Evolutionary conservation across 2,113 vertebrate species (phyloP).

Genomic region (Phalacrocorax carbo): DNA sequence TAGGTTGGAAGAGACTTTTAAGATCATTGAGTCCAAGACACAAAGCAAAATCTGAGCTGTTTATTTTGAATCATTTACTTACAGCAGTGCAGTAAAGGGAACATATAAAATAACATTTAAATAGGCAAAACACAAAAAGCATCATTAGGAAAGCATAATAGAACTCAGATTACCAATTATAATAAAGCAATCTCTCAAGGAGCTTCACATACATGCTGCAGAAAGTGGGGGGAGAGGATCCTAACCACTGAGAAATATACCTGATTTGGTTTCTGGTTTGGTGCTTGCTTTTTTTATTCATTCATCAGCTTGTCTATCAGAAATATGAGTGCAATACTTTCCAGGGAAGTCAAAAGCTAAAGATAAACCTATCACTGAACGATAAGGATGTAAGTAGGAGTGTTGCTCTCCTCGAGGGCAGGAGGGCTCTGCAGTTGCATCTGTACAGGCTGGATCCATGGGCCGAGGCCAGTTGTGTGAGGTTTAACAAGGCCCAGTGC

Average conservation of each 20-base stretch:
- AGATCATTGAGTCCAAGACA: background rate
- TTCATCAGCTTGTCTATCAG: background rate
- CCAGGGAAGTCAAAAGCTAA: background rate
- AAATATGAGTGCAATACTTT: background rate
- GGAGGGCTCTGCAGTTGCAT: too few relatives aligned
- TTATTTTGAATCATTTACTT: background rate
- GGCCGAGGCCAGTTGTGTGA: too few relatives aligned
- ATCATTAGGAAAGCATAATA: slow-evolving; percentile 47
- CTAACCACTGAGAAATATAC: background rate
- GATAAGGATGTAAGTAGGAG: background rate
- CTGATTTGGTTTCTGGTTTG: background rate
- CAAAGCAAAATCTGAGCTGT: background rate
- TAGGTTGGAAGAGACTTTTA: background rate
- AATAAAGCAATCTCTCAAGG: slow-evolving; percentile 47
- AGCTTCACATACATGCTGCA: background rate
- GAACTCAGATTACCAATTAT: slow-evolving; percentile 54
- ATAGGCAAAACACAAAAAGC: slow-evolving; percentile 36
- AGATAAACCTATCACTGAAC: background rate
- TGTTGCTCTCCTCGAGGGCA: background rate
- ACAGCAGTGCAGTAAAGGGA: slow-evolving; percentile 1
- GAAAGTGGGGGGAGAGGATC: too few relatives aligned
- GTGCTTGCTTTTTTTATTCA: background rate
- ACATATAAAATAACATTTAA: slow-evolving; percentile 26
- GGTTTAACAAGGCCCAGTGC: too few relatives aligned
- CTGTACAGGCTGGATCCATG: too few relatives aligned